Conservation (phyloP, 2,113 vertebrate species). For the Pseudois nayaur region DNA sequence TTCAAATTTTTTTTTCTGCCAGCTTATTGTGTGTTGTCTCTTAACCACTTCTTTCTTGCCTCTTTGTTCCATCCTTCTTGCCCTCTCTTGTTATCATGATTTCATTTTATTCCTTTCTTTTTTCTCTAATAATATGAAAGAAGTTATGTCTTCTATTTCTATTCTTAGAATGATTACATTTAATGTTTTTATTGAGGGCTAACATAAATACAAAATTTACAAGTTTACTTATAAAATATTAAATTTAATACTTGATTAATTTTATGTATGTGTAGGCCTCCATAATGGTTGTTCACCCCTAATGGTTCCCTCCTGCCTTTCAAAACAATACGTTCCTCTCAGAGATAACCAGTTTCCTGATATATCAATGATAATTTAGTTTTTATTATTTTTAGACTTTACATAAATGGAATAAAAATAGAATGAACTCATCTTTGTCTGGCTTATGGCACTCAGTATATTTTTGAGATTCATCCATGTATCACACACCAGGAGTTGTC, state of each 20-base stretch:
- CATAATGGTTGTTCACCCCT: not conserved
- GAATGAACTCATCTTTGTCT: not conserved
- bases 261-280: not conserved
- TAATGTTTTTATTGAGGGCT: not conserved
- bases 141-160: not conserved
- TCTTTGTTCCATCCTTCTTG: not conserved
- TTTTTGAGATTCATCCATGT: not conserved
- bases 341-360: not conserved
- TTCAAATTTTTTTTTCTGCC: not conserved
- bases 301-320: not conserved
- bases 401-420: not conserved
- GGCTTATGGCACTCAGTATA: not conserved
- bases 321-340: not conserved
- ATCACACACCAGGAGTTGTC: not conserved
- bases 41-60: not conserved
- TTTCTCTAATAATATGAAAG: not conserved
- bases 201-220: not conserved
- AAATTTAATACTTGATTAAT: not conserved
- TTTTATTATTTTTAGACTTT: not conserved
- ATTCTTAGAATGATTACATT: not conserved
- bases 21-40: not conserved
- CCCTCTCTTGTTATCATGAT: not conserved
- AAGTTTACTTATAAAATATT: not conserved
- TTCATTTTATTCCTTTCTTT: not conserved
- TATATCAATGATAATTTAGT: not conserved